Percentiles rank a stretch among this genome's conserved stretches.
These are phyloP conservation scores for Hemibagrus guttatus DNA, from an alignment of 2,797 vertebrate species.

Conservation along the genomic window DNA sequence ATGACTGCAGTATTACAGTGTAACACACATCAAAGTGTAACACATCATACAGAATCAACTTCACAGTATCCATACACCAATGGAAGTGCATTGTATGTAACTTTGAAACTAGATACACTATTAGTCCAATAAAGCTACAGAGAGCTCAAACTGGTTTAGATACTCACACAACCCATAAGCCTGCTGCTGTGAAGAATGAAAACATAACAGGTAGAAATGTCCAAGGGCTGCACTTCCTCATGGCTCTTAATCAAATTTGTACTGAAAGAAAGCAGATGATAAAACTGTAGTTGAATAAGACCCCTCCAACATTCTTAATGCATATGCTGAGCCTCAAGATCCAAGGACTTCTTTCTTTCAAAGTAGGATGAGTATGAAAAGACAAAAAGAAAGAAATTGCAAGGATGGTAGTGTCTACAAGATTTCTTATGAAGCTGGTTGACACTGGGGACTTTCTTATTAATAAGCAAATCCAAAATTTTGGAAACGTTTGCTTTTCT, in stretches of 20 bases:
- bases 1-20: background rate
- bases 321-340: background rate
- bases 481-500: background rate
- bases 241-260: conserved; percentile 36
- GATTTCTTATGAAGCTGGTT: background rate
- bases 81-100: background rate
- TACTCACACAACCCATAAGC: conserved; percentile 91
- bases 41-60: no score
- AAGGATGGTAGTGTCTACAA: background rate
- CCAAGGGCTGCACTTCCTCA: conserved; percentile 84
- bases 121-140: background rate
- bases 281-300: background rate
- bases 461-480: background rate
- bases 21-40: background rate
- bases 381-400: conserved; percentile 6
- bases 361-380: conserved; percentile 25
- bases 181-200: conserved; percentile 80
- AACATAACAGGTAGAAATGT: conserved; percentile 85
- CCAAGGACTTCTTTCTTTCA: background rate
- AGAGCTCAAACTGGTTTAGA: background rate
- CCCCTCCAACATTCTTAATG: background rate
- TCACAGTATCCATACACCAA: background rate
- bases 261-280: conserved; percentile 24
- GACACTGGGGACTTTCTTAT: background rate
- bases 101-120: conserved; percentile 4